phyloP scores from a whole-genome alignment of 2,888 invertebrate species.

The Xestia c-nigrum region DNA sequence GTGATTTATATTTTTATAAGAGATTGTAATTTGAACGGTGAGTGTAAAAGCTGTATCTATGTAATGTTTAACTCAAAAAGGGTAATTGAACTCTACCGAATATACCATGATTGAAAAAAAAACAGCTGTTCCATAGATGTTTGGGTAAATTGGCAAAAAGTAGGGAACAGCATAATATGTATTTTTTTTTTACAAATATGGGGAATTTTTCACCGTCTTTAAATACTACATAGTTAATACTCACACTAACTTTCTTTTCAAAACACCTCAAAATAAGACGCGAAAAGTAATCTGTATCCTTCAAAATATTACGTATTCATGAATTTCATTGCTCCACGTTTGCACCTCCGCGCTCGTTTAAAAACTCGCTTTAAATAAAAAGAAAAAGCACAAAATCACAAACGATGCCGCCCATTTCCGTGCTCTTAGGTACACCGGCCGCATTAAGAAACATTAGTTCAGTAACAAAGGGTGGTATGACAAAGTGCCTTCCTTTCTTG shows the following conservation, averaged over 20 bases:
- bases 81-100: not conserved
- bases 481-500: constrained; percentile 81
- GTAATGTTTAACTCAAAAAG: not conserved
- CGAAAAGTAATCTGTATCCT: constrained; percentile 29
- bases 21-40: not conserved
- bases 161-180: not conserved
- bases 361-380: constrained; percentile 55
- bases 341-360: constrained; percentile 34
- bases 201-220: not conserved
- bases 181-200: not conserved
- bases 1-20: constrained; percentile 2
- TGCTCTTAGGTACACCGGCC: constrained; percentile 74
- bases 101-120: too few relatives aligned
- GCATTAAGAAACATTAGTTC: constrained; percentile 85
- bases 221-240: not conserved
- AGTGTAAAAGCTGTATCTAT: not conserved
- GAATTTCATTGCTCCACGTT: constrained; percentile 47
- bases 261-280: not conserved
- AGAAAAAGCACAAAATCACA: constrained; percentile 69
- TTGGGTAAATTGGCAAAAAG: not conserved
- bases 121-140: not conserved
- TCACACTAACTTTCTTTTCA: not conserved
- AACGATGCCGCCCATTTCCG: constrained; percentile 78
- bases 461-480: constrained; percentile 84
- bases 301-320: constrained; percentile 48